phyloP scores from a whole-genome alignment of 2,888 invertebrate genomes.

The Caenorhabditis doughertyi region DNA sequence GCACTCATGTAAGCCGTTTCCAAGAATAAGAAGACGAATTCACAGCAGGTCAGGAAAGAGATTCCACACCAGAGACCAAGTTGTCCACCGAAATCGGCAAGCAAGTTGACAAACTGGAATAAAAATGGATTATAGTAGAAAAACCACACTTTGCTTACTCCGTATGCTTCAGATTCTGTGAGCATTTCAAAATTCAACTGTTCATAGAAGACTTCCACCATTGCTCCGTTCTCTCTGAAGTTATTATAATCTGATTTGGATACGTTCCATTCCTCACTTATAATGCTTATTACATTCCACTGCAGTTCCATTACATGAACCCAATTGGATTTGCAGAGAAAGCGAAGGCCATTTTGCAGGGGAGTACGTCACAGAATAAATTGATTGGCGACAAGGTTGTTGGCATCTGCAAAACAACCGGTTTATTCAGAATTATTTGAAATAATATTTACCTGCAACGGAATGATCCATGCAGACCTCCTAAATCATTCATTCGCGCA shows the following conservation, averaged over 20 bases:
- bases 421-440: not conserved
- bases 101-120: slow-evolving; percentile 80
- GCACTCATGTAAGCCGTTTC: slow-evolving; percentile 79
- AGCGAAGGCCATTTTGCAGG: slow-evolving; percentile 81
- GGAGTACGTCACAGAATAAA: slow-evolving; percentile 80
- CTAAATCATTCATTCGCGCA: slow-evolving; percentile 74
- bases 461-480: slow-evolving; percentile 76
- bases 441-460: slow-evolving; percentile 66
- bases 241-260: not conserved
- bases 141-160: slow-evolving; percentile 67
- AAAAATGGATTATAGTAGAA: too few species aligned
- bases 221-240: slow-evolving; percentile 81
- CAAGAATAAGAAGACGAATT: slow-evolving; percentile 78
- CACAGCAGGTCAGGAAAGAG: slow-evolving; percentile 79
- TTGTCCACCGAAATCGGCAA: slow-evolving; percentile 82
- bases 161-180: slow-evolving; percentile 81
- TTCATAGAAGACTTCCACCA: slow-evolving; percentile 83
- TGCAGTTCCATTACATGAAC: slow-evolving; percentile 79
- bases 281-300: slow-evolving; percentile 81
- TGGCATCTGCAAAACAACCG: slow-evolving; percentile 69
- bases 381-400: slow-evolving; percentile 80
- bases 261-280: slow-evolving; percentile 72
- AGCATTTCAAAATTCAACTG: slow-evolving; percentile 82
- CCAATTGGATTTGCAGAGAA: slow-evolving; percentile 79
- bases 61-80: slow-evolving; percentile 80